A percentile compares a stretch with the other conserved stretches of the same genome.
Conservation (phyloP, 2,113 vertebrate genomes). For the Rhinolophus ferrumequinum region DNA sequence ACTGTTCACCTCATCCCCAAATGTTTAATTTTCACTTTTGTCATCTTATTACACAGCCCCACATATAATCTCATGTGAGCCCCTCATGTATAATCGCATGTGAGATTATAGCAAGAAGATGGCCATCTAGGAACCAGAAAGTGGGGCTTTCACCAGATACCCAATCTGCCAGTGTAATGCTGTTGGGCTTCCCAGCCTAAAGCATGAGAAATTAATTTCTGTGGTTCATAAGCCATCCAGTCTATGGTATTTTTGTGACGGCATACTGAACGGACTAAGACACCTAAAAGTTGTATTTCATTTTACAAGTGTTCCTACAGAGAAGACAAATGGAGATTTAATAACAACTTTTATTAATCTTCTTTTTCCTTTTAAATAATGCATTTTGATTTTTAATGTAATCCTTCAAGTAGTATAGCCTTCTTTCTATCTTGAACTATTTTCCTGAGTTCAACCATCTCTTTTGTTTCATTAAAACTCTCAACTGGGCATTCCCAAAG, state of each 20-base stretch:
- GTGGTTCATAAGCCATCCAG: not conserved
- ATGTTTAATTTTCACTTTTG: not conserved
- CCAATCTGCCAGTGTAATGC: not conserved
- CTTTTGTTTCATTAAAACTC: constrained; percentile 56
- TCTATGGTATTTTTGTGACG: not conserved
- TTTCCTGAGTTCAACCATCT: constrained; percentile 20
- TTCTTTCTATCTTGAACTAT: constrained; percentile 23
- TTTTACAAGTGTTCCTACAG: not conserved
- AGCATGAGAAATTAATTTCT: not conserved
- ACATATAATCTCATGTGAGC: not conserved
- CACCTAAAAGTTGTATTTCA: not conserved
- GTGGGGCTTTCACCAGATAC: not conserved
- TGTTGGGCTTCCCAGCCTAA: not conserved
- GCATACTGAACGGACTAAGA: not conserved
- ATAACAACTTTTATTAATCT: not conserved
- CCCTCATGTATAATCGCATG: no score
- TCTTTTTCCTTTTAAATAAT: constrained; percentile 13
- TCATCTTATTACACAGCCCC: not conserved
- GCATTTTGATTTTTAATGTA: constrained; percentile 22
- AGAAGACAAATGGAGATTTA: not conserved
- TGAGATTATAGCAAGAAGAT: not conserved
- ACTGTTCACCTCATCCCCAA: not conserved
- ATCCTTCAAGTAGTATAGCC: not conserved
- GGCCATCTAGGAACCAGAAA: not conserved
- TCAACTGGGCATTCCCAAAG: constrained; percentile 33